Conservation (phyloP, 2,797 vertebrate species). For the Brotula barbata region DNA sequence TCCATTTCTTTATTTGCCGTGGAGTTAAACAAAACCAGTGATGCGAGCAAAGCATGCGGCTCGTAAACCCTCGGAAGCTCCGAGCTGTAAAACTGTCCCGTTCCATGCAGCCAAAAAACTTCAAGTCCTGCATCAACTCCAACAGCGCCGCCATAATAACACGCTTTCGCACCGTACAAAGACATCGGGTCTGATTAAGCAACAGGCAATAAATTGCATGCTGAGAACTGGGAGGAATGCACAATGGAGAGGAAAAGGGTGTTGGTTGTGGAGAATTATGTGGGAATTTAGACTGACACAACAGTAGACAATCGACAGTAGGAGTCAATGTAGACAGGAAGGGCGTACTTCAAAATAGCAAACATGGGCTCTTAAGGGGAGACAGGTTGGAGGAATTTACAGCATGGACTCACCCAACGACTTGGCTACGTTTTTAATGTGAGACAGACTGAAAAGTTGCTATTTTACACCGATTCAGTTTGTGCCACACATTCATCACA, state of each 20-base stretch:
- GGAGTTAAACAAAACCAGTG: neutral
- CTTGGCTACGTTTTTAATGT: too few species aligned
- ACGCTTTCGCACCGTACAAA: slow-evolving; percentile 36
- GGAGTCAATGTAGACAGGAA: slow-evolving; percentile 63
- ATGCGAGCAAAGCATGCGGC: neutral
- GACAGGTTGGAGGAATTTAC: too few species aligned
- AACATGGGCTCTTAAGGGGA: too few species aligned
- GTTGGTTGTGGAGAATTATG: slow-evolving; percentile 47
- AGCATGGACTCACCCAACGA: too few species aligned
- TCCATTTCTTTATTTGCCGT: too few species aligned
- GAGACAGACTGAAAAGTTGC: too few species aligned
- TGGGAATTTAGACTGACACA: slow-evolving; percentile 54
- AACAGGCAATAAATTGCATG: slow-evolving; percentile 24
- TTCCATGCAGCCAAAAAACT: neutral
- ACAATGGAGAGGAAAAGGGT: slow-evolving; percentile 71
- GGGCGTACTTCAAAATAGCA: slow-evolving; percentile 38
- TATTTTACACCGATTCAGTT: too few species aligned
- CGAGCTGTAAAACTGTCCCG: slow-evolving; percentile 3
- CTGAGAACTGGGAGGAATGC: slow-evolving; percentile 57
- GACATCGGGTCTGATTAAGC: slow-evolving; percentile 32
- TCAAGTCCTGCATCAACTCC: neutral
- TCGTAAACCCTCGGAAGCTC: slow-evolving; percentile 17
- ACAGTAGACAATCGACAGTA: slow-evolving; percentile 47
- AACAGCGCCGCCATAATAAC: neutral
- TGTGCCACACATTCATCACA: too few species aligned